Evolutionary conservation across 1,140 invertebrate genomes (phyloP), one percentile per base, ranked within the genome.

Genomic region (Papilio helenus): DNA sequence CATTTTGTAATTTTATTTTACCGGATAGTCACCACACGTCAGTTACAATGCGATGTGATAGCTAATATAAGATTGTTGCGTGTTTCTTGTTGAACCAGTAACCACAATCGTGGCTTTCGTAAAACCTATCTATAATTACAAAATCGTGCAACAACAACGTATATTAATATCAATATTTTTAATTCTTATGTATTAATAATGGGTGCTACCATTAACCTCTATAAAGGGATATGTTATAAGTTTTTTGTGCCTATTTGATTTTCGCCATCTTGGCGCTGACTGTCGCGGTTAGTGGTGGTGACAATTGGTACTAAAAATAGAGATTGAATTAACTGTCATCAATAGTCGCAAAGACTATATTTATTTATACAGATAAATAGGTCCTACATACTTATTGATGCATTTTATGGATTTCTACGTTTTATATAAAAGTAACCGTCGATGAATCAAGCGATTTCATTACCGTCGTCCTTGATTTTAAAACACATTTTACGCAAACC

Each of bases 1-100:
- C 87, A 91, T 88, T 81, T 73, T 73, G n/a, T 3, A 9, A 14
- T 42, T 46, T 71, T 23, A 51, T 51, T 71, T 65, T 39, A 39
- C 65, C 65, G 44, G 18, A 29, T 16, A 49, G 1, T 16, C 65
- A 79, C 58, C 42, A 80, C 74, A 81, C 80, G 80, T 81, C 80
- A 65, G 51, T 44, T 65, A 61, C 68, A 79, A 79, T 55, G 34
- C 74, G 65, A 71, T 34, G 20, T 29, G 20, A 44, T 18, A n/a
- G n/a, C 16, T 79, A 79, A 55, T 71, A 72, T 34, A 20, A 79
- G 29, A 16, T 65, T 79, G 44, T n/a, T 39, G 34, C 42, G 42
- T 46, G 39, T 4, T 39, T 68, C 51, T 65, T 10, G 58, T 74
- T 39, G 18, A n/a, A 46, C 7, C 23, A 46, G 71, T n/a, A 42